A percentile compares a stretch with the other conserved stretches of the same genome.
Evolutionary conservation across 1,140 invertebrate genomes (phyloP).

Genomic region (Drosophila kepulauana): DNA sequence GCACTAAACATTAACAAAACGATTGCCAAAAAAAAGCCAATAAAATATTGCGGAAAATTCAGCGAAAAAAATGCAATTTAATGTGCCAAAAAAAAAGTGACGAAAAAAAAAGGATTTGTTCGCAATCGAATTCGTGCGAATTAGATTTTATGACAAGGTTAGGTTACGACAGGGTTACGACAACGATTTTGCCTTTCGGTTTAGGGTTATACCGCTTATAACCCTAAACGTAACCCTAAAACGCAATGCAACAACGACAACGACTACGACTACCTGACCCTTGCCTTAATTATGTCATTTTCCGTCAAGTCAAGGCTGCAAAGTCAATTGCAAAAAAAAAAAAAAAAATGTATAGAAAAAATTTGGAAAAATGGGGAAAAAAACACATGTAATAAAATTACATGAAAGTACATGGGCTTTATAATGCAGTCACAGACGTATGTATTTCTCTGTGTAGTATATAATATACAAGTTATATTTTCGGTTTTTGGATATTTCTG

Average conservation of each 20-base stretch:
- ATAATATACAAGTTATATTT: slow-evolving; percentile 7
- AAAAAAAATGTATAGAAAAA: slow-evolving; percentile 31
- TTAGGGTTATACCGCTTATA: slow-evolving; percentile 48
- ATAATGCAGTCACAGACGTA: not conserved
- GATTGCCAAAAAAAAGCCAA: slow-evolving; percentile 35
- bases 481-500: slow-evolving; percentile 5
- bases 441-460: slow-evolving; percentile 11
- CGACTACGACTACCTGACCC: slow-evolving; percentile 51
- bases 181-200: slow-evolving; percentile 6
- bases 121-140: slow-evolving; percentile 67
- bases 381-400: slow-evolving; percentile 31
- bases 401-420: not conserved
- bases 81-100: slow-evolving; percentile 39
- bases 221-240: slow-evolving; percentile 55
- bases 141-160: slow-evolving; percentile 67
- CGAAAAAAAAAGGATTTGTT: slow-evolving; percentile 69
- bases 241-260: slow-evolving; percentile 7
- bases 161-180: slow-evolving; percentile 3
- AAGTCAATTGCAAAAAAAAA: slow-evolving; percentile 73
- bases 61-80: slow-evolving; percentile 51
- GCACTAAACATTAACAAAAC: slow-evolving; percentile 46
- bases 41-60: slow-evolving; percentile 54
- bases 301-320: slow-evolving; percentile 73
- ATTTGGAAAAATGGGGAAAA: slow-evolving; percentile 30
- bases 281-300: slow-evolving; percentile 76